A percentile compares a stretch with the other conserved stretches of the same genome.
Evolutionary conservation across 2,113 vertebrate species (phyloP).

Genomic region (Chitala chitala): DNA sequence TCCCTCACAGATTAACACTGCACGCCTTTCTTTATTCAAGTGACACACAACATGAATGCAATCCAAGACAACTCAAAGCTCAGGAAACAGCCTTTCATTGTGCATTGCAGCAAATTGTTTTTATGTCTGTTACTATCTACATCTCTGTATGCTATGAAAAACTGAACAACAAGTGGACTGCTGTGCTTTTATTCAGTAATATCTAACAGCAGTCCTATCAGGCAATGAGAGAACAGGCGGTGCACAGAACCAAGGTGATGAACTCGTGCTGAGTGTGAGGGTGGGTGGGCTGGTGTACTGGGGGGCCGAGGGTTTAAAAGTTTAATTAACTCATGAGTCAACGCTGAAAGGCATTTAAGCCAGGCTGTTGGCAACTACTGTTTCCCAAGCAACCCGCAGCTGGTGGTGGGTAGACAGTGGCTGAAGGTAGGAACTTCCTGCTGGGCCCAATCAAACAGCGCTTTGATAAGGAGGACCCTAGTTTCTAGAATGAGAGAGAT

Average conservation of each 20-base stretch:
- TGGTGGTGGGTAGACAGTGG: neutral
- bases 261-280: neutral
- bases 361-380: neutral
- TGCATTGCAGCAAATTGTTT: too few relatives aligned
- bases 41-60: too few relatives aligned
- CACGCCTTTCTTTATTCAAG: too few relatives aligned
- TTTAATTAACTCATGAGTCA: slow-evolving; percentile 21
- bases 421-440: neutral
- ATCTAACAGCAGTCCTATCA: neutral
- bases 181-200: neutral
- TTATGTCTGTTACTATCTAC: too few relatives aligned
- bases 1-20: too few relatives aligned
- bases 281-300: neutral
- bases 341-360: neutral
- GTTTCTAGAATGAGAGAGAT: neutral
- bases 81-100: too few relatives aligned
- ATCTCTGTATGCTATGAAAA: too few relatives aligned
- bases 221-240: neutral
- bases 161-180: neutral
- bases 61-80: too few relatives aligned
- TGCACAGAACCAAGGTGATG: neutral
- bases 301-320: neutral
- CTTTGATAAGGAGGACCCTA: neutral
- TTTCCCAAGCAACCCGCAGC: neutral
- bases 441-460: neutral